Evolutionary conservation across 2,888 invertebrate species (phyloP), one percentile per base, ranked within the genome.

Genomic region (Xestia c-nigrum): DNA sequence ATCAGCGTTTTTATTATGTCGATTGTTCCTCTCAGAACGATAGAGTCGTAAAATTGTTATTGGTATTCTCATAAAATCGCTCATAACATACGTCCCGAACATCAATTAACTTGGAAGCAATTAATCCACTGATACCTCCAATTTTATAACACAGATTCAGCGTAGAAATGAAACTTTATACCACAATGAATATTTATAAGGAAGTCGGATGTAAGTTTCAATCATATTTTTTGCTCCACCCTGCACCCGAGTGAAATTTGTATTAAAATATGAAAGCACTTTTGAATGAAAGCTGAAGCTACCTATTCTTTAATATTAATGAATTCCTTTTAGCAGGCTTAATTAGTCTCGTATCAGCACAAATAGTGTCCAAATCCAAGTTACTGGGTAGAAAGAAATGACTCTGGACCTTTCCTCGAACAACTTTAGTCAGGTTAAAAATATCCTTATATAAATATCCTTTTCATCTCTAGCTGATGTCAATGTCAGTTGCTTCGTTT

Each of bases 31-130:
- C 65, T 52, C 69, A 72, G 83, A 78, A 84, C 87, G 86, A 90
- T 90, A 81, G 76, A 89, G 87, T 86, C 81, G 84, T 93, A 91
- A 93, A 93, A 91, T 82, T 85, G 89, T 91, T 92, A 93, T 90
- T 90, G 90, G 84, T 86, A 85, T 85, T 83, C 81, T 83, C 88
- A 89, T 93, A 91, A 93, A 92, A 88, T 83, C 80, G 85, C 80
- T 84, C 88, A 88, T 90, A 90, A 90, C 90, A 89, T 88, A 88
- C 89, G 87, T 76, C 80, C 78, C 85, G 85, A 87, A 85, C 89
- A 89, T 87, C 91, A 92, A 93, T 93, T 92, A 93, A 87, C 88
- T 85, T 86, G 78, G 81, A 67, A 83, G 83, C 88, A 89, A 89
- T 90, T 89, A 91, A 91, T 89, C 87, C 85, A 77, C 86, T 87